These are phyloP conservation scores for Odontocolon sp. DNA, from an alignment of 2,888 invertebrate species.

Conservation along the genomic window DNA sequence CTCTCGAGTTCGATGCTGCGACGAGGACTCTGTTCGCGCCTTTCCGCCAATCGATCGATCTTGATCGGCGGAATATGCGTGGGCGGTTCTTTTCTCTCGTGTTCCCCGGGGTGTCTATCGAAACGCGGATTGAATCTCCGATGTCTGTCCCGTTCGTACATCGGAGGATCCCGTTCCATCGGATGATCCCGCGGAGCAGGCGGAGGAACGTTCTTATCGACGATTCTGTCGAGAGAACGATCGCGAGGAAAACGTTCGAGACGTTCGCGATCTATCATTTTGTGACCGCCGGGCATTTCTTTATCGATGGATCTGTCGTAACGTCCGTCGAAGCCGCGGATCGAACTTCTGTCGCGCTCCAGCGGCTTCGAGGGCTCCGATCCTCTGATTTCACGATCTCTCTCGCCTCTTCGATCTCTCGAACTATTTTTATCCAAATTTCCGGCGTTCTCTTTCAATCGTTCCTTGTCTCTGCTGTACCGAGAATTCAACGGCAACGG, in stretches of 20 bases:
- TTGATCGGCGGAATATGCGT: constrained; percentile 68
- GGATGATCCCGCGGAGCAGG: constrained; percentile 70
- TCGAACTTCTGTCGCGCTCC: constrained; percentile 66
- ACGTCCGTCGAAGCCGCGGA: constrained; percentile 71
- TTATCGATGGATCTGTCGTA: constrained; percentile 74
- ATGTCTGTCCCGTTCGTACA: constrained; percentile 63
- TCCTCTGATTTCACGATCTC: constrained; percentile 70
- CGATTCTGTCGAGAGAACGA: constrained; percentile 82
- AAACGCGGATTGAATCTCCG: constrained; percentile 63
- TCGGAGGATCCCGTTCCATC: constrained; percentile 71
- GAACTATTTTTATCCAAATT: constrained; percentile 67
- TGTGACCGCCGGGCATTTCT: constrained; percentile 67
- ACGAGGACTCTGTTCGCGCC: constrained; percentile 74
- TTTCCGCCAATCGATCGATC: constrained; percentile 71
- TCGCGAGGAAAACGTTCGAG: constrained; percentile 82
- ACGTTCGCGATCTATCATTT: constrained; percentile 81
- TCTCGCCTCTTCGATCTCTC: constrained; percentile 71
- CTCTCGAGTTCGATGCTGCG: constrained; percentile 74
- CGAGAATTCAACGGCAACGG: constrained; percentile 64
- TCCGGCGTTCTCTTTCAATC: constrained; percentile 60
- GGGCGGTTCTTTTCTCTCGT: constrained; percentile 73
- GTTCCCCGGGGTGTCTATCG: constrained; percentile 69
- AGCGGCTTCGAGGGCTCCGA: constrained; percentile 60
- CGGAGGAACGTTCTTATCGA: constrained; percentile 77
- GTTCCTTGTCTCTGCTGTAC: constrained; percentile 70